phyloP scores from a whole-genome alignment of 1,140 invertebrate genomes.

The Aphaenogaster floridana region DNA sequence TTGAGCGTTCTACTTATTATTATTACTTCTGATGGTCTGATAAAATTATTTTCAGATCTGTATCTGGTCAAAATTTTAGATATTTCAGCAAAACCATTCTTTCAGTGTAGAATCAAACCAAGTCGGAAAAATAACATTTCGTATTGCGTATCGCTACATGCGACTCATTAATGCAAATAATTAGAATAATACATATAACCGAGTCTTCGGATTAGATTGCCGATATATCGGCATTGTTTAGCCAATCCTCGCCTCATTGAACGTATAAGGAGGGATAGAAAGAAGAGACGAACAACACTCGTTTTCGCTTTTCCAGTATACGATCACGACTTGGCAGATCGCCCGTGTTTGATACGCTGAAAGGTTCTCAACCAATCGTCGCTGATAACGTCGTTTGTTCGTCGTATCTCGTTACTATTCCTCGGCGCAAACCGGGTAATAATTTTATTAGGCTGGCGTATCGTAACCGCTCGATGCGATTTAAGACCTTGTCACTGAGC shows the following conservation, averaged over 20 bases:
- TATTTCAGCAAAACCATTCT: too few relatives aligned
- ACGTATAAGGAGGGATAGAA: neutral
- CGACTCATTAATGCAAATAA: neutral
- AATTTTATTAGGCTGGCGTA: constrained; percentile 36
- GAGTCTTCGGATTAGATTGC: constrained; percentile 15
- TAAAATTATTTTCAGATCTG: too few relatives aligned
- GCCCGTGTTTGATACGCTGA: constrained; percentile 71
- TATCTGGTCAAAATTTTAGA: too few relatives aligned
- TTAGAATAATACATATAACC: constrained; percentile 4
- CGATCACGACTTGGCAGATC: constrained; percentile 74
- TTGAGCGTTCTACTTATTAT: too few relatives aligned
- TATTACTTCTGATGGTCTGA: too few relatives aligned
- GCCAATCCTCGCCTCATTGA: constrained; percentile 8
- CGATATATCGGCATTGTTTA: constrained; percentile 33
- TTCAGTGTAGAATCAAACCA: neutral
- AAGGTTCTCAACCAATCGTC: constrained; percentile 56
- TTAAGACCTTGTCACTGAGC: constrained; percentile 34
- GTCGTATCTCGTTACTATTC: constrained; percentile 47
- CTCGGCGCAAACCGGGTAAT: constrained; percentile 49
- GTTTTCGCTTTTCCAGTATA: constrained; percentile 69
- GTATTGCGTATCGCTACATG: neutral
- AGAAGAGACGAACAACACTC: constrained; percentile 28
- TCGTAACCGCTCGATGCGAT: constrained; percentile 28
- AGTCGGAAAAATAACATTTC: neutral
- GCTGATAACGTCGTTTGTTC: constrained; percentile 56